phyloP scores from a whole-genome alignment of 2,888 invertebrate species.

The Amblyteles armatorius region DNA sequence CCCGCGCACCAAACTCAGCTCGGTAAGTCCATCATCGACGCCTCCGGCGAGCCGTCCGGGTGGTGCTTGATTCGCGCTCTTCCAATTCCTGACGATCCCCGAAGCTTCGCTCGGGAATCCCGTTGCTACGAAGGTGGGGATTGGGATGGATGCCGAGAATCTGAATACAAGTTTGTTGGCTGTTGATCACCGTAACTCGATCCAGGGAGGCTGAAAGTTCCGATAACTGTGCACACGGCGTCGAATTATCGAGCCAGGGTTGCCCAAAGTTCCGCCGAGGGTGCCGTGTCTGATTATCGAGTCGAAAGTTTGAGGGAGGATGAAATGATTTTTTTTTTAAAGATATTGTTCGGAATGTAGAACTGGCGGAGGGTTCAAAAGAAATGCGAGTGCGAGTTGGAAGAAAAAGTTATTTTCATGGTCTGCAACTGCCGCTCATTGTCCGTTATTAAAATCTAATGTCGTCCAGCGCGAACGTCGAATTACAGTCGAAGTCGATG shows the following conservation, averaged over 20 bases:
- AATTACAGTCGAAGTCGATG: slow-evolving; percentile 43
- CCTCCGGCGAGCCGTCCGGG: slow-evolving; percentile 28
- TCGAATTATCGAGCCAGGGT: too few species aligned
- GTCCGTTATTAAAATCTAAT: slow-evolving; percentile 1
- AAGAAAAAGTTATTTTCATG: slow-evolving; percentile 53
- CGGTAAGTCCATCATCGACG: slow-evolving; percentile 75
- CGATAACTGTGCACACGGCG: not conserved
- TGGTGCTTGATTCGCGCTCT: slow-evolving; percentile 15
- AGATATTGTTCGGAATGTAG: too few species aligned
- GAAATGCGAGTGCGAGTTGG: slow-evolving; percentile 35
- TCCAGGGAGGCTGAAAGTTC: not conserved
- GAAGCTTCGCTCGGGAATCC: not conserved
- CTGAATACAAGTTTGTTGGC: slow-evolving; percentile 10
- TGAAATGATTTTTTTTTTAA: too few species aligned
- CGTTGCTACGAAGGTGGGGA: not conserved
- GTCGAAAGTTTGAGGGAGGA: too few species aligned
- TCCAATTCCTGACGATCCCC: slow-evolving; percentile 15
- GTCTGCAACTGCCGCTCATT: slow-evolving; percentile 49
- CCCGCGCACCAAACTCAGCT: slow-evolving; percentile 84
- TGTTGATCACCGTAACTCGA: not conserved
- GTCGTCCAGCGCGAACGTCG: not conserved
- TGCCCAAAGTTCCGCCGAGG: not conserved
- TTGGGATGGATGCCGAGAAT: slow-evolving; percentile 1
- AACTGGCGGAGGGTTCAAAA: too few species aligned
- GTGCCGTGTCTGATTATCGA: too few species aligned